These are phyloP conservation scores for Cosmopolites sordidus DNA, from an alignment of 2,888 invertebrate species.

Conservation along the genomic window DNA sequence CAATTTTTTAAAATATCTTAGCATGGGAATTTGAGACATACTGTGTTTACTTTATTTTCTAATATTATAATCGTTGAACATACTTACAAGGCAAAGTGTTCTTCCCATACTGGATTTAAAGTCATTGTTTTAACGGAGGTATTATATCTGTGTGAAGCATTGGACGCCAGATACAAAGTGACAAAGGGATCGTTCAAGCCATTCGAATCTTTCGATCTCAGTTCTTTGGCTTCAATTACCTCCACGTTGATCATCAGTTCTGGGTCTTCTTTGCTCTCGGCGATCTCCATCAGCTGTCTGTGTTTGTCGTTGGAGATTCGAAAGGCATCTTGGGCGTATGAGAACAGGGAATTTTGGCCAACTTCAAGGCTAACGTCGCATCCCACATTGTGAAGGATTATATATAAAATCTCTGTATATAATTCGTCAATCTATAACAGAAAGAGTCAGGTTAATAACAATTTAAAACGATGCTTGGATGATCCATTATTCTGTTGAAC, in stretches of 20 bases:
- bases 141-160: slow-evolving; percentile 73
- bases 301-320: slow-evolving; percentile 75
- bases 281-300: slow-evolving; percentile 61
- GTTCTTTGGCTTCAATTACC: slow-evolving; percentile 80
- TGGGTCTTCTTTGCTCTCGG: slow-evolving; percentile 76
- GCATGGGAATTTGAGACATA: no score
- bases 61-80: no score
- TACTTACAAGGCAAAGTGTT: slow-evolving; percentile 92
- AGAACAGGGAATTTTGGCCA: slow-evolving; percentile 63
- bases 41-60: no score
- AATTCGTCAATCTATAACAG: slow-evolving; percentile 73
- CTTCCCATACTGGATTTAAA: slow-evolving; percentile 92
- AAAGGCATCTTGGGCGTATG: slow-evolving; percentile 77
- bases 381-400: slow-evolving; percentile 80
- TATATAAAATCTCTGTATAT: slow-evolving; percentile 77
- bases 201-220: slow-evolving; percentile 80
- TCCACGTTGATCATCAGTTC: slow-evolving; percentile 80
- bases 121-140: slow-evolving; percentile 90
- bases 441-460: no score
- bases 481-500: no score
- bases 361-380: slow-evolving; percentile 69
- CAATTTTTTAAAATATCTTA: no score
- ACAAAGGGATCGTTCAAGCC: slow-evolving; percentile 98
- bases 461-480: no score
- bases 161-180: slow-evolving; percentile 79